Percentiles rank a stretch among this genome's conserved stretches.
Conservation (phyloP, 2,797 vertebrate species). For the Esox lucius region DNA sequence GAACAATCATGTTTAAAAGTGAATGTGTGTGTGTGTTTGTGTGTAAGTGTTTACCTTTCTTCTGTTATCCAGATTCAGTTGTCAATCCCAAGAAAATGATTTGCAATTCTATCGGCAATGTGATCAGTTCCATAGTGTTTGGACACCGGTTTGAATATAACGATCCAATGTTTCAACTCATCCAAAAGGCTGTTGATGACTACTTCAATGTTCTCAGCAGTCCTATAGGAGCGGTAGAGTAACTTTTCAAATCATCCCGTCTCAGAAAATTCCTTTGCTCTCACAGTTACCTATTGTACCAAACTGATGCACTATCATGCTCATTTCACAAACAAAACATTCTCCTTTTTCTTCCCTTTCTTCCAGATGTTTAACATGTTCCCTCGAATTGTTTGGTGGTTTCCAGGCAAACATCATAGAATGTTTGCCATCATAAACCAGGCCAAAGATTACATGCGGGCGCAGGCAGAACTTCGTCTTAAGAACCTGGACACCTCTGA, state of each 20-base stretch:
- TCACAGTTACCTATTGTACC: too few species aligned
- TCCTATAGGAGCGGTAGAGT: slow-evolving; percentile 3
- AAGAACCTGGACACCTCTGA: slow-evolving; percentile 26
- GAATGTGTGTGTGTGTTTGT: too few species aligned
- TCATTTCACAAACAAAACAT: not conserved
- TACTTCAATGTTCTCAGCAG: slow-evolving; percentile 41
- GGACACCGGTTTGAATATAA: slow-evolving; percentile 62
- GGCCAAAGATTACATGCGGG: slow-evolving; percentile 13
- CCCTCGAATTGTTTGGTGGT: slow-evolving; percentile 31
- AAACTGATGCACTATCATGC: too few species aligned
- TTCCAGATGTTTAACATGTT: slow-evolving; percentile 43
- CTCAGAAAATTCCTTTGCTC: not conserved
- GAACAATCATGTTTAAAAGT: too few species aligned
- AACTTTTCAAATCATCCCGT: not conserved
- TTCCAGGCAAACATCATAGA: slow-evolving; percentile 35
- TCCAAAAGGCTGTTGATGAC: slow-evolving; percentile 47
- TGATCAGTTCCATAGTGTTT: slow-evolving; percentile 69
- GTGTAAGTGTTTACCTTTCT: too few species aligned
- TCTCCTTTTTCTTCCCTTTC: not conserved
- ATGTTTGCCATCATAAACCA: slow-evolving; percentile 27
- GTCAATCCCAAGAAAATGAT: slow-evolving; percentile 37
- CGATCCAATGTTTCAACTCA: slow-evolving; percentile 54
- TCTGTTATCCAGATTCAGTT: not conserved
- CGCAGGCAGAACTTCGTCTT: slow-evolving; percentile 28
- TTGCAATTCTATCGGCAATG: slow-evolving; percentile 49